Conservation (phyloP, 2,113 vertebrate genomes). For the Cygnus atratus region DNA sequence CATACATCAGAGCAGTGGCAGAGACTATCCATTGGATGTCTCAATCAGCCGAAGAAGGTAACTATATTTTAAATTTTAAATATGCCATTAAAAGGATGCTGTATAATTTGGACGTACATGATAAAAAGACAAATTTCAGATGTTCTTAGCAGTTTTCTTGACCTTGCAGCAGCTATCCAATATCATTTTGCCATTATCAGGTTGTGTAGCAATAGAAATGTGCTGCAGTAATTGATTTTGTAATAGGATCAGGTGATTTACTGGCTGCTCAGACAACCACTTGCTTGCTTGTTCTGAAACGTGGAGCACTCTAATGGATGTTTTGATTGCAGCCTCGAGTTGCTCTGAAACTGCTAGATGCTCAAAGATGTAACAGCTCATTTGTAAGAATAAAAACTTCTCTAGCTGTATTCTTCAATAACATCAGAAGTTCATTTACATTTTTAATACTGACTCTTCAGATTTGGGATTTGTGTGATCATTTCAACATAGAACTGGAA, state of each 20-base stretch:
- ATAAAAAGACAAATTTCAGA: conserved; percentile 70
- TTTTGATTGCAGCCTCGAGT: conserved; percentile 76
- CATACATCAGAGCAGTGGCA: conserved; percentile 94
- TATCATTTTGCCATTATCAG: conserved; percentile 84
- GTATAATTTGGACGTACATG: conserved; percentile 55
- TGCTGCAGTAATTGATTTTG: conserved; percentile 93
- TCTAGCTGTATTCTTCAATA: neutral
- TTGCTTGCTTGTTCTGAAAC: conserved; percentile 85
- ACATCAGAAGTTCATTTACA: neutral
- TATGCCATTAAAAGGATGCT: conserved; percentile 56
- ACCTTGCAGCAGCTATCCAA: conserved; percentile 82
- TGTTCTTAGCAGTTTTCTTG: conserved; percentile 75
- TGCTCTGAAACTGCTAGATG: conserved; percentile 75
- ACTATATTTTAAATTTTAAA: conserved; percentile 77
- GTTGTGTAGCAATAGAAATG: conserved; percentile 82
- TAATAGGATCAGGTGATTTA: conserved; percentile 96
- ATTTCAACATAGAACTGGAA: neutral
- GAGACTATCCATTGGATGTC: conserved; percentile 88
- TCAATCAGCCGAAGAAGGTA: conserved; percentile 95
- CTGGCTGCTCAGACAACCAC: conserved; percentile 86
- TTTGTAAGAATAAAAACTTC: conserved; percentile 32
- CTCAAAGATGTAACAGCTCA: conserved; percentile 55
- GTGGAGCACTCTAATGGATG: conserved; percentile 83
- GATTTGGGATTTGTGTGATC: neutral
- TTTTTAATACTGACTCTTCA: neutral